These are phyloP conservation scores for Arenaria interpres DNA, from an alignment of 2,113 vertebrate species.

Conservation along the genomic window DNA sequence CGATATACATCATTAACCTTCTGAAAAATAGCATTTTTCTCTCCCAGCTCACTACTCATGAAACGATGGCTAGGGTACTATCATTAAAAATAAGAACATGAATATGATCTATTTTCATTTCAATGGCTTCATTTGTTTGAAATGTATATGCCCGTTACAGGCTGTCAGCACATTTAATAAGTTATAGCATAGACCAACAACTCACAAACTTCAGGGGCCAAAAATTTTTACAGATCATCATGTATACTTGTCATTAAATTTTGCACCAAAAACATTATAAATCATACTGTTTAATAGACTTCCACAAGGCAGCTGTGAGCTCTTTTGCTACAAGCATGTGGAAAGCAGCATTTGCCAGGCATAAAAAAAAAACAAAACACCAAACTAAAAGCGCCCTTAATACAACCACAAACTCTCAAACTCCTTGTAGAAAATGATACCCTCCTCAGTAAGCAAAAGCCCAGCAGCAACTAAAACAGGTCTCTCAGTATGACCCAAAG, in stretches of 20 bases:
- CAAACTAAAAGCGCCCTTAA: conserved; percentile 15
- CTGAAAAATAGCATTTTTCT: neutral
- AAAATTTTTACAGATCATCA: conserved; percentile 32
- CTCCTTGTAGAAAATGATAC: neutral
- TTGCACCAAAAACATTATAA: conserved; percentile 9
- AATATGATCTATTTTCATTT: conserved; percentile 27
- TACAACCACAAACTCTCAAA: neutral
- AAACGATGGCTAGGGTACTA: neutral
- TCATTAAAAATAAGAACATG: neutral
- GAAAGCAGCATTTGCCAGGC: neutral
- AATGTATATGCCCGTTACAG: neutral
- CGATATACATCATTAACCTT: neutral
- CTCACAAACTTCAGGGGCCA: neutral
- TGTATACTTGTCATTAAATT: conserved; percentile 25
- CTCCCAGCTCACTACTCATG: neutral
- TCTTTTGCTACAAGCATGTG: conserved; percentile 11
- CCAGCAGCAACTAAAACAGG: neutral
- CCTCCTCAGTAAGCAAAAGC: neutral
- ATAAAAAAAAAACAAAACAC: conserved; percentile 5
- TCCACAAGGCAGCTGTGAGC: neutral
- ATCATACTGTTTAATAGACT: conserved; percentile 3
- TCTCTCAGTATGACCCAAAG: neutral
- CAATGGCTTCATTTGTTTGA: conserved; percentile 22
- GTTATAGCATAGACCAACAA: conserved; percentile 13
- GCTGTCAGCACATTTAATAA: conserved; percentile 21